Conservation (phyloP, 2,113 vertebrate genomes). For the Mus pahari region DNA sequence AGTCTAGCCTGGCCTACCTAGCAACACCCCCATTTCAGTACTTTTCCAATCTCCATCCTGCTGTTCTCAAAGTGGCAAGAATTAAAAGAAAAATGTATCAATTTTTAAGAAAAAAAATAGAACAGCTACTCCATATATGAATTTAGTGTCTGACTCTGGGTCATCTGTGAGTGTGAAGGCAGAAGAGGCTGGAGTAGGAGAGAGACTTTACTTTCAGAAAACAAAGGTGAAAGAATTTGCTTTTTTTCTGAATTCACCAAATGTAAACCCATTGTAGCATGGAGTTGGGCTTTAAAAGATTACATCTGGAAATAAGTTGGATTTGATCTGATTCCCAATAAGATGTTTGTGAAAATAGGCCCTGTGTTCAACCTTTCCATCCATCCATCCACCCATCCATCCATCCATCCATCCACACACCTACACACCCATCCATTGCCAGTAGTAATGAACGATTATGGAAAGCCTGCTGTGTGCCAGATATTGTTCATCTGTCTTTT, state of each 20-base stretch:
- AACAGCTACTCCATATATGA: neutral
- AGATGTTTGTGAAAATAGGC: neutral
- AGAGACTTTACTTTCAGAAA: constrained; percentile 42
- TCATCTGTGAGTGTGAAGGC: neutral
- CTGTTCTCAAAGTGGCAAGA: neutral
- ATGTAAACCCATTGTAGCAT: neutral
- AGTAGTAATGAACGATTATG: neutral
- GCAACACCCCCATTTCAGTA: neutral
- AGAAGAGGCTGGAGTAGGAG: neutral
- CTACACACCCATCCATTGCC: neutral
- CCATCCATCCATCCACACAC: neutral
- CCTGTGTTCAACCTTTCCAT: neutral
- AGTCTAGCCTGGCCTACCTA: too few relatives aligned
- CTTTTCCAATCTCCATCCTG: neutral
- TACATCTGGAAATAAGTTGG: constrained; percentile 37
- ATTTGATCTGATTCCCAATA: constrained; percentile 46
- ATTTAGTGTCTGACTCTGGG: neutral
- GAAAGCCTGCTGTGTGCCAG: neutral
- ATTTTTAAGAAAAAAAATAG: constrained; percentile 21
- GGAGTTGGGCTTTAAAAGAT: neutral
- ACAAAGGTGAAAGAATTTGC: constrained; percentile 15
- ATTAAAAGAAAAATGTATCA: constrained; percentile 10
- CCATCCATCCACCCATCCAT: neutral
- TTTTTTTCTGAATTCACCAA: constrained; percentile 6
- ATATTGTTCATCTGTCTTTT: neutral